Evolutionary conservation across 1,140 invertebrate genomes (phyloP).

Genomic region (Nilaparvata lugens): DNA sequence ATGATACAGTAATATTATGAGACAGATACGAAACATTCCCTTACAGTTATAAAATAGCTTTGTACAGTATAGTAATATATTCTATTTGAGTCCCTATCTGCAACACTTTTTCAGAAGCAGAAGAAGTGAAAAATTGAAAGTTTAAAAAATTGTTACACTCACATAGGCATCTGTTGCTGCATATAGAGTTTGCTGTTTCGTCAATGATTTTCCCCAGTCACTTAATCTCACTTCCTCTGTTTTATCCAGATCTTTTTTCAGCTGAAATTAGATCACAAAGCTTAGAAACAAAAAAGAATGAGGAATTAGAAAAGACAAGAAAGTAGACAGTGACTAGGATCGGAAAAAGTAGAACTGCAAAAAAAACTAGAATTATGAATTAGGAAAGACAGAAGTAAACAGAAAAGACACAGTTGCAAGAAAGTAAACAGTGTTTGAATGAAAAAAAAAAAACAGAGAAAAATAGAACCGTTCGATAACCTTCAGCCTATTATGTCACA

Average conservation of each 20-base stretch:
- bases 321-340: no score
- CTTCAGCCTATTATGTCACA: no score
- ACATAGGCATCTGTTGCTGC: conserved; percentile 60
- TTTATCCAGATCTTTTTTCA: conserved; percentile 44
- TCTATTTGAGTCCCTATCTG: background rate
- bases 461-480: no score
- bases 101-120: background rate
- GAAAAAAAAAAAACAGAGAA: no score
- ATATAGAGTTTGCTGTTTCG: conserved; percentile 45
- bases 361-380: no score
- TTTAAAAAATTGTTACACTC: conserved; percentile 23
- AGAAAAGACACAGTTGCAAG: no score
- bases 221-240: conserved; percentile 46
- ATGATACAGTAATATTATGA: background rate
- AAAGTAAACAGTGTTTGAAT: no score
- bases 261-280: no score
- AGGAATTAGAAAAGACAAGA: no score
- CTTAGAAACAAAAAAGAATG: no score
- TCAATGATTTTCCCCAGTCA: conserved; percentile 48
- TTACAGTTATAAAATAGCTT: background rate
- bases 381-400: no score
- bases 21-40: background rate
- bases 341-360: no score
- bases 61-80: background rate
- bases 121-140: background rate